Conservation (phyloP, 2,888 invertebrate genomes). For the Seira ritae region DNA sequence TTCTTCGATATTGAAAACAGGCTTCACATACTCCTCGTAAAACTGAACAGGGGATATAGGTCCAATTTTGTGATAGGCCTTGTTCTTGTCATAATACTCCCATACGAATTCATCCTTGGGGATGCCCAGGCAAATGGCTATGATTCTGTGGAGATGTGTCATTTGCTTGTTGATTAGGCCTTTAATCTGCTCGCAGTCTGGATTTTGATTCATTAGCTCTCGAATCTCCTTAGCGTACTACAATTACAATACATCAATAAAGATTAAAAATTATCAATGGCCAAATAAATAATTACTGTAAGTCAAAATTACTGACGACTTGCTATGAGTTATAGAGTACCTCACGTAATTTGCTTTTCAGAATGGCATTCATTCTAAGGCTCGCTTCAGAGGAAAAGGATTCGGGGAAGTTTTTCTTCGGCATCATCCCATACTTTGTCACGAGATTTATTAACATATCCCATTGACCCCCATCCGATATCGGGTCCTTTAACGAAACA, state of each 20-base stretch:
- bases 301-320: neutral
- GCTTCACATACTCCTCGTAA: slow-evolving; percentile 86
- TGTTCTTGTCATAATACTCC: slow-evolving; percentile 90
- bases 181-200: slow-evolving; percentile 81
- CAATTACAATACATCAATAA: too few relatives aligned
- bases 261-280: too few relatives aligned
- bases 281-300: too few relatives aligned
- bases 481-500: slow-evolving; percentile 74
- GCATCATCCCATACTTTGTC: slow-evolving; percentile 91
- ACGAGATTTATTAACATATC: slow-evolving; percentile 93
- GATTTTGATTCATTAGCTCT: slow-evolving; percentile 80
- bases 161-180: slow-evolving; percentile 83
- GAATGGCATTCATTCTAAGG: slow-evolving; percentile 84
- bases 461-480: slow-evolving; percentile 93
- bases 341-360: slow-evolving; percentile 87
- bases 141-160: slow-evolving; percentile 85
- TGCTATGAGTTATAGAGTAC: neutral
- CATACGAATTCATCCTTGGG: slow-evolving; percentile 88
- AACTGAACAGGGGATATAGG: slow-evolving; percentile 87
- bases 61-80: slow-evolving; percentile 84
- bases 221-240: slow-evolving; percentile 84
- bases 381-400: slow-evolving; percentile 86
- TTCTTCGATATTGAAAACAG: slow-evolving; percentile 87
- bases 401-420: slow-evolving; percentile 92
- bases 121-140: slow-evolving; percentile 89